Conservation (phyloP, 2,113 vertebrate genomes). For the Anarhynchus alexandrinus region DNA sequence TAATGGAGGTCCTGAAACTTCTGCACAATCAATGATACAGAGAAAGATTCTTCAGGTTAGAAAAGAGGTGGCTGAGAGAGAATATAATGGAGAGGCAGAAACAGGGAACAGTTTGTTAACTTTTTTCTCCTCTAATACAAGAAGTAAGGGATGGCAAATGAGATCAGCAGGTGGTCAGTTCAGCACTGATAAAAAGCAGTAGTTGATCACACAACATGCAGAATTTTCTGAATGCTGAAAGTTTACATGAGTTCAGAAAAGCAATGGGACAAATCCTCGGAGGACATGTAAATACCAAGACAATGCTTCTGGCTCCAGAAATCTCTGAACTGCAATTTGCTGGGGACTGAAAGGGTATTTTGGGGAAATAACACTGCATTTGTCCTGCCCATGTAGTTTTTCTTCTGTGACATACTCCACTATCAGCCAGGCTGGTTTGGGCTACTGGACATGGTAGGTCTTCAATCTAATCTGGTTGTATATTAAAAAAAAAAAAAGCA, state of each 20-base stretch:
- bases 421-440: neutral
- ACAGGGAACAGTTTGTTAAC: neutral
- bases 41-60: neutral
- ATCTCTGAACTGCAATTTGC: neutral
- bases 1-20: neutral
- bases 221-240: neutral
- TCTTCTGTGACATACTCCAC: rapidly evolving
- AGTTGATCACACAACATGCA: neutral
- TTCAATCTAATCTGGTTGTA: neutral
- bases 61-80: neutral
- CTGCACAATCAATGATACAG: neutral
- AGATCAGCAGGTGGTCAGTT: neutral
- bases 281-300: neutral
- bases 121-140: neutral
- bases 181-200: neutral
- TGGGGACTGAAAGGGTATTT: neutral
- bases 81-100: neutral
- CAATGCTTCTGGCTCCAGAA: neutral
- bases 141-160: neutral
- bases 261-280: neutral
- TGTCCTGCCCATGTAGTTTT: neutral
- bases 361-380: neutral
- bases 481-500: neutral
- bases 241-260: neutral
- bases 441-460: neutral